phyloP scores from a whole-genome alignment of 37 sponge, comb jelly and placozoan species.

The Spongilla lacustris region DNA sequence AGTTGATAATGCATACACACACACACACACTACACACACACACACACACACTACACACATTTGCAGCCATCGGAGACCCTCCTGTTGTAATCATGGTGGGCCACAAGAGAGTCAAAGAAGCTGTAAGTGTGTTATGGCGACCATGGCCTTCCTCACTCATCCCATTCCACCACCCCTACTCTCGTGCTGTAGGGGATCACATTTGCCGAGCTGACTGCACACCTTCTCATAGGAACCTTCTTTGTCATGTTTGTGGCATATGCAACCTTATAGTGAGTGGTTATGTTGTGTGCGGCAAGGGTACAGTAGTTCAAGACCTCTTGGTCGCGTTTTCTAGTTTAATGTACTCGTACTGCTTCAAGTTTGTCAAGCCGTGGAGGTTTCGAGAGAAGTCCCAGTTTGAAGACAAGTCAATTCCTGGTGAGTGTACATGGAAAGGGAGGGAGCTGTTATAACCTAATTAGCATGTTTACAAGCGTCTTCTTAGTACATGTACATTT shows the following conservation, averaged over 20 bases:
- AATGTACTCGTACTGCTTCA: background rate
- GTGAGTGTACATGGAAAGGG: background rate
- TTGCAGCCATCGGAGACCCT: slow-evolving; percentile 93
- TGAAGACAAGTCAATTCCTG: background rate
- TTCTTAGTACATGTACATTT: no score
- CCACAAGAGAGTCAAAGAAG: slow-evolving; percentile 57
- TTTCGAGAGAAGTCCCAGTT: background rate
- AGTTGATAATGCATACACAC: no score
- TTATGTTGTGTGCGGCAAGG: background rate
- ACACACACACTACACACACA: no score
- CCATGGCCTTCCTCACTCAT: background rate
- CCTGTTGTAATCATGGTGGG: slow-evolving; percentile 98
- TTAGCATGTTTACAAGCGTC: no score
- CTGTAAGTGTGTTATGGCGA: slow-evolving; percentile 34
- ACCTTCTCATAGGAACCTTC: slow-evolving; percentile 78
- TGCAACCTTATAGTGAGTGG: slow-evolving; percentile 9
- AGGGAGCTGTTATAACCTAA: background rate
- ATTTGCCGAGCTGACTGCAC: slow-evolving; percentile 87
- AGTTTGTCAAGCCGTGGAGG: background rate
- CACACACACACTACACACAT: no score
- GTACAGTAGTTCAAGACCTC: no score
- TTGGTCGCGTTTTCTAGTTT: background rate
- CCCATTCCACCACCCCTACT: background rate
- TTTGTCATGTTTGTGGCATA: slow-evolving; percentile 81
- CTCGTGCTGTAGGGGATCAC: slow-evolving; percentile 53